Conservation (phyloP, 2,888 invertebrate genomes). For the Melipona beecheii region DNA sequence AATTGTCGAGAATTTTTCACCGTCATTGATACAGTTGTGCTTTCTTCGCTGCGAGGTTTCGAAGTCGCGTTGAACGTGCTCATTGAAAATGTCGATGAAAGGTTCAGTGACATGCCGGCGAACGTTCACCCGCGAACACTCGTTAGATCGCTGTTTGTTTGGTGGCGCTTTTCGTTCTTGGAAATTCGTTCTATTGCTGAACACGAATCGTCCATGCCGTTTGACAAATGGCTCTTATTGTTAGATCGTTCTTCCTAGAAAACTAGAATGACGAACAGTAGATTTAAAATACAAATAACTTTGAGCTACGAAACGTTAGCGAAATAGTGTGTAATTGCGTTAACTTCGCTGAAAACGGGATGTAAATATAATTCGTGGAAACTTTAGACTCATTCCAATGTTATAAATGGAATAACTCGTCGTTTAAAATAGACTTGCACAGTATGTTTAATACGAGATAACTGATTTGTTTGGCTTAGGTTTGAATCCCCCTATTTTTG, state of each 20-base stretch:
- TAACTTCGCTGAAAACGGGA: background rate
- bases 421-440: background rate
- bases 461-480: background rate
- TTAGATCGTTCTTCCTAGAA: background rate
- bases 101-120: slow-evolving; percentile 34
- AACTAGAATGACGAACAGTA: background rate
- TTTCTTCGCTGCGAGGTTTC: background rate
- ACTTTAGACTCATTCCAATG: background rate
- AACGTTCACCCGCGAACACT: slow-evolving; percentile 29
- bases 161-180: slow-evolving; percentile 13
- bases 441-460: background rate
- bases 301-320: background rate
- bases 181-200: background rate
- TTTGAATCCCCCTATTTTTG: no score
- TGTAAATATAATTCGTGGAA: background rate
- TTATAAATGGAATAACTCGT: background rate
- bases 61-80: slow-evolving; percentile 26
- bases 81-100: slow-evolving; percentile 29
- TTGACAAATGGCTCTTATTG: background rate
- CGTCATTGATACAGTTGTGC: no score
- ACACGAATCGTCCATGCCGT: background rate
- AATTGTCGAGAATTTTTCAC: no score
- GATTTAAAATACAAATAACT: background rate
- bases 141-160: background rate
- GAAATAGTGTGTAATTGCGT: background rate